Conservation (phyloP, 2,888 invertebrate species). For the Hofmannophila pseudospretella region DNA sequence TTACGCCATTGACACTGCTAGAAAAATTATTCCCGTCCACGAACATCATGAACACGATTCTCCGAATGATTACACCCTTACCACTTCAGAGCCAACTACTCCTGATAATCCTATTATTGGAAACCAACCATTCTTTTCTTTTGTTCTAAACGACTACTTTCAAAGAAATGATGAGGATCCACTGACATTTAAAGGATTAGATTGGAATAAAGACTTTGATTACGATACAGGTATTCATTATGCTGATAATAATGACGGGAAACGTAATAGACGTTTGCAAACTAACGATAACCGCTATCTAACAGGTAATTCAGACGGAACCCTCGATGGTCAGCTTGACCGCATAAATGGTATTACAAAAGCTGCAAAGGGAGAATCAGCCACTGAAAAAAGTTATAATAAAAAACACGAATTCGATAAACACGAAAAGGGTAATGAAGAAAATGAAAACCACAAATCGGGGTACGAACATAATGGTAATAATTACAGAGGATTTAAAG, state of each 20-base stretch:
- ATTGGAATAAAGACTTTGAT: constrained; percentile 49
- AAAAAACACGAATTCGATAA: constrained; percentile 31
- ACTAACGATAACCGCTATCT: constrained; percentile 13
- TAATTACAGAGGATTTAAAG: constrained; percentile 41
- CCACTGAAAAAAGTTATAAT: constrained; percentile 24
- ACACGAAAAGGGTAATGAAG: constrained; percentile 26
- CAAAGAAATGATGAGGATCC: constrained; percentile 51
- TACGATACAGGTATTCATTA: constrained; percentile 13
- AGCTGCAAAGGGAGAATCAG: constrained; percentile 16
- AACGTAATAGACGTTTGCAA: constrained; percentile 28
- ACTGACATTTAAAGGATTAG: constrained; percentile 42
- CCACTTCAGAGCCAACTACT: constrained; percentile 17
- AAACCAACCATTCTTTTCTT: constrained; percentile 54
- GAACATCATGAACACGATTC: constrained; percentile 43
- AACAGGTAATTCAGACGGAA: background rate
- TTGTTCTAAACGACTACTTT: constrained; percentile 52
- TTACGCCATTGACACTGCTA: constrained; percentile 25
- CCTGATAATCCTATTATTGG: constrained; percentile 47
- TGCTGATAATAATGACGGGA: constrained; percentile 19
- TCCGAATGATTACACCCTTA: constrained; percentile 18
- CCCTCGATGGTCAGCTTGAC: background rate
- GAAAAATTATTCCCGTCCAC: constrained; percentile 50
- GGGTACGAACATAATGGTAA: constrained; percentile 28
- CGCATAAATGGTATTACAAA: constrained; percentile 8
- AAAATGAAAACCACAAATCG: constrained; percentile 27